Evolutionary conservation across 2,113 vertebrate species (phyloP).

Genomic region (Limanda limanda): DNA sequence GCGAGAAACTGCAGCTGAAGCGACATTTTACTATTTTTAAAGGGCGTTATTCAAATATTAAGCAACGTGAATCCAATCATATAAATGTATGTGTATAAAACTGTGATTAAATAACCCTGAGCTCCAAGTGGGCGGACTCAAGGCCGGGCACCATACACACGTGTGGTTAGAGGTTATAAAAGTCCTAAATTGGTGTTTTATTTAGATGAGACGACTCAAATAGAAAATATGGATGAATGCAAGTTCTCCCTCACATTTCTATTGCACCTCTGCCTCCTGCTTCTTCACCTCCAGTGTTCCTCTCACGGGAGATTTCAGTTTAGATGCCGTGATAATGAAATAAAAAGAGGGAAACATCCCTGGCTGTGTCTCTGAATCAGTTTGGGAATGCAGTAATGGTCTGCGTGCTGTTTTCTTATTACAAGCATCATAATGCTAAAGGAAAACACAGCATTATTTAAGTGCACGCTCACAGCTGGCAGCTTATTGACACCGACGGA

Average conservation of each 20-base stretch:
- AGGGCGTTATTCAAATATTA: not conserved
- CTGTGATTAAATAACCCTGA: not conserved
- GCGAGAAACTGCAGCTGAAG: too few relatives aligned
- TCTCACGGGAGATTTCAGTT: slow-evolving; percentile 48
- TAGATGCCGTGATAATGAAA: slow-evolving; percentile 46
- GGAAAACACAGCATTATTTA: slow-evolving; percentile 51
- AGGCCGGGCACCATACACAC: not conserved
- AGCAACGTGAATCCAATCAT: not conserved
- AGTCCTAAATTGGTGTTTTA: not conserved
- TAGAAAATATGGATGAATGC: not conserved
- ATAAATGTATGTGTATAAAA: not conserved
- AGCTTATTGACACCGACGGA: slow-evolving; percentile 57
- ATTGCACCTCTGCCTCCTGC: too few relatives aligned
- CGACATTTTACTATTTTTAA: too few relatives aligned
- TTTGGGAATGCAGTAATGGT: slow-evolving; percentile 52
- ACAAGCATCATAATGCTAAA: slow-evolving; percentile 45
- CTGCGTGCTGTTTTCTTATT: slow-evolving; percentile 62
- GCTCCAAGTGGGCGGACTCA: not conserved
- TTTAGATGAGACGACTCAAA: too few relatives aligned
- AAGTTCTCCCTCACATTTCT: too few relatives aligned
- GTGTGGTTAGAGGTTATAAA: not conserved
- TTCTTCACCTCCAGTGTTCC: not conserved
- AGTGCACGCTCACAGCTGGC: slow-evolving; percentile 55
- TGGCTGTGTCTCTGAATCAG: slow-evolving; percentile 42
- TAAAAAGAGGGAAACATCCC: slow-evolving; percentile 29